Percentiles rank a stretch among this genome's conserved stretches.
phyloP scores from a whole-genome alignment of 2,888 invertebrate species.

The Dasypolia templi region DNA sequence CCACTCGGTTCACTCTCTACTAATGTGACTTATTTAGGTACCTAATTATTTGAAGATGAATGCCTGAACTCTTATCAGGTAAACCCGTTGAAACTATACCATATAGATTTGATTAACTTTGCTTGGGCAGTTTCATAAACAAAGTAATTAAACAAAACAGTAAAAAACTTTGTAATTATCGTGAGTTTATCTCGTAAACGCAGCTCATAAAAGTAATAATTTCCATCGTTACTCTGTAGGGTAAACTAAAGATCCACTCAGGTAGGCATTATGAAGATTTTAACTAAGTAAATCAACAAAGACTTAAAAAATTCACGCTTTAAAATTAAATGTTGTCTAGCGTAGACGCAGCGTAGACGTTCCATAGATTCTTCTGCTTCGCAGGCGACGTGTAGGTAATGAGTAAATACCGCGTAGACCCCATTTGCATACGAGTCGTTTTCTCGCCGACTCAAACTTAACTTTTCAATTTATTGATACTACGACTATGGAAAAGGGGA shows the following conservation, averaged over 20 bases:
- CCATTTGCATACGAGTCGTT: too few species aligned
- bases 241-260: slow-evolving; percentile 16
- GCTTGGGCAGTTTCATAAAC: too few species aligned
- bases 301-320: not conserved
- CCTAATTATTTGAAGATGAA: not conserved
- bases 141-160: slow-evolving; percentile 40
- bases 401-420: not conserved
- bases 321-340: not conserved
- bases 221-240: not conserved
- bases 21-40: not conserved
- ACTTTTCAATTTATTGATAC: too few species aligned
- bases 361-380: not conserved
- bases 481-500: too few species aligned
- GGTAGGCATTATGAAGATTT: not conserved
- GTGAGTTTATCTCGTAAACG: slow-evolving; percentile 24
- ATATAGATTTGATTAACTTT: too few species aligned
- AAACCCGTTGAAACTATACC: not conserved
- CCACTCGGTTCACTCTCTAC: not conserved
- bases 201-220: slow-evolving; percentile 22
- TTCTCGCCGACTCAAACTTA: too few species aligned
- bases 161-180: slow-evolving; percentile 51
- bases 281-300: not conserved
- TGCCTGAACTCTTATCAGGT: not conserved
- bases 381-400: too few species aligned
- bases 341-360: not conserved